Base-by-base conservation (phyloP, 2,113 vertebrate species). In the Brachyhypopomus occidentalis region DNA sequence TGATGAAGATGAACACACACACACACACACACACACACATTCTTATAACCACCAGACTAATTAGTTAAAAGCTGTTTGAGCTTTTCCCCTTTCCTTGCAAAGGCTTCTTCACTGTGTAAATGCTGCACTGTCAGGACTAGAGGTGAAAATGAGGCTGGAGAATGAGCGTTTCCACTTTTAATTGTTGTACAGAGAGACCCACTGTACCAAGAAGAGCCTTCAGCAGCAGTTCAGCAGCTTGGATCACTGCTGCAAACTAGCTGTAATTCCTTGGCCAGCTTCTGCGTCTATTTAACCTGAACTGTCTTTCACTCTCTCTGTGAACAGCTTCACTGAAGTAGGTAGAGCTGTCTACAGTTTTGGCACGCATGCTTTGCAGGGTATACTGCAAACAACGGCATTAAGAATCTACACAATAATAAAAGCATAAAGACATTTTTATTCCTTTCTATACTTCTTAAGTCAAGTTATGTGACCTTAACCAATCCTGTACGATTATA, bases 41-140 rank as follows among this genome's bases (percentile, higher is more conserved):
- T 82, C 80, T 75, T 56, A 75, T 78, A 19, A n/a, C 76, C 66
- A 64, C 48, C 74, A 83, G 63, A 83, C 72, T 38, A 83, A 82
- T 85, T 79, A 85, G 38, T 58, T 30, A 67, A 71, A 71, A 17
- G 36, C n/a, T 16, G 17, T 82, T 79, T 72, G 34, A 75, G 71
- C 78, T 30, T 75, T 36, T 41, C 48, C 73, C 59, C 60, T 76
- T 60, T n/a, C 23, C 62, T n/a, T 30, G 7, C 30, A 77, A 58
- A 25, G 23, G 75, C 60, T 22, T 66, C 62, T 19, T 58, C 22
- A 58, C 23, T 25, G 38, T 74, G 45, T 73, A 73, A 73, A 73
- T 77, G 34, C 66, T 72, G 30, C 72, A 63, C 67, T 66, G 16
- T 41, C 23, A 19, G 38, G 60, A 38, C 76, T 69, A 69, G 58